A percentile compares a stretch with the other conserved stretches of the same genome.
Conservation (phyloP, 1,140 invertebrate species). For the Drosophila pruinosa region DNA sequence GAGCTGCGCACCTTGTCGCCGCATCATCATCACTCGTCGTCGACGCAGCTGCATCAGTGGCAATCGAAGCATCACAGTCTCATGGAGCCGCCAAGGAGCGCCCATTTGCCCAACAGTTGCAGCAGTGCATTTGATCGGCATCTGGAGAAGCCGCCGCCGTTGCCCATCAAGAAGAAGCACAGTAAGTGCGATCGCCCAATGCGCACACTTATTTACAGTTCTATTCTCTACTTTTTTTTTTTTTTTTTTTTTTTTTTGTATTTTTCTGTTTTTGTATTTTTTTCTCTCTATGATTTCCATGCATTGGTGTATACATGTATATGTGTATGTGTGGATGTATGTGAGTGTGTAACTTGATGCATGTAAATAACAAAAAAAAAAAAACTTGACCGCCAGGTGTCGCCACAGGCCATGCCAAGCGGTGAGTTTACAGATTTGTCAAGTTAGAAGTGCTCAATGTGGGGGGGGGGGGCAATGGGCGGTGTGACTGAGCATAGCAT, state of each 20-base stretch:
- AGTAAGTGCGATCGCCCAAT: conserved; percentile 88
- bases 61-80: conserved; percentile 76
- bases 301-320: conserved; percentile 17
- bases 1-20: conserved; percentile 59
- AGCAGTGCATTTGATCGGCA: conserved; percentile 74
- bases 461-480: too few relatives aligned
- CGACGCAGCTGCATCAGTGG: conserved; percentile 60
- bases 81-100: conserved; percentile 62
- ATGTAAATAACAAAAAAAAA: neutral
- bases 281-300: conserved; percentile 1
- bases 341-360: conserved; percentile 19
- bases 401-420: conserved; percentile 42
- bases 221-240: conserved; percentile 32
- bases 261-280: conserved; percentile 11
- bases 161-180: conserved; percentile 95
- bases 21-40: conserved; percentile 43
- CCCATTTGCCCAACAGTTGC: conserved; percentile 47
- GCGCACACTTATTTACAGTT: conserved; percentile 57
- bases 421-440: conserved; percentile 42
- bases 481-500: neutral
- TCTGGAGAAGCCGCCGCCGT: conserved; percentile 89
- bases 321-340: conserved; percentile 9
- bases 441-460: too few relatives aligned
- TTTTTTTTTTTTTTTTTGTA: conserved; percentile 46
- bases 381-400: conserved; percentile 40